Percentiles rank a stretch among this genome's conserved stretches.
phyloP scores from a whole-genome alignment of 2,113 vertebrate genomes.

The Agapornis roseicollis region DNA sequence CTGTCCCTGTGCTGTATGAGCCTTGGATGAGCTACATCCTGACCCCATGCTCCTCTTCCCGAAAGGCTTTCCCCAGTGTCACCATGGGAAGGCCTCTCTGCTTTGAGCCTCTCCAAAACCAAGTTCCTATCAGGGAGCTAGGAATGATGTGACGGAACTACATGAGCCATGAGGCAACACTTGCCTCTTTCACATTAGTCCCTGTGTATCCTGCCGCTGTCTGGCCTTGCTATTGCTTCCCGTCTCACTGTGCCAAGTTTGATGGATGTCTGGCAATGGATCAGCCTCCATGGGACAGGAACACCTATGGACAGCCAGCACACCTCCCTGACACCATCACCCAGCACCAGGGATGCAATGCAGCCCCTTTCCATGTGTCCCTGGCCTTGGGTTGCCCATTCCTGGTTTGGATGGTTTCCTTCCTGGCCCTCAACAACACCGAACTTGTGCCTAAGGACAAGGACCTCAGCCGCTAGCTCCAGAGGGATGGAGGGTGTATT shows the following conservation, averaged over 20 bases:
- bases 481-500: not conserved
- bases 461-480: not conserved
- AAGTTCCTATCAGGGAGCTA: not conserved
- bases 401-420: accelerated
- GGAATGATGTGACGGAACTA: not conserved
- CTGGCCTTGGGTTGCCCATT: accelerated
- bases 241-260: not conserved
- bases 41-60: not conserved
- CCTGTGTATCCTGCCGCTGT: accelerated
- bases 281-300: not conserved
- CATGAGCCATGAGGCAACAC: not conserved
- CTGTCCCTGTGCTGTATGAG: not conserved
- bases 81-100: not conserved
- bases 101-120: not conserved
- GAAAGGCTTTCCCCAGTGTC: not conserved
- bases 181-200: not conserved
- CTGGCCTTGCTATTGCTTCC: accelerated
- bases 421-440: accelerated
- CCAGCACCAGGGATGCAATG: accelerated
- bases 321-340: not conserved
- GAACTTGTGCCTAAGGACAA: not conserved
- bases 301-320: not conserved
- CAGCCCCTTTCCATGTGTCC: accelerated
- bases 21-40: not conserved
- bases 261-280: not conserved